Conservation (phyloP, 2,888 invertebrate genomes). For the Stenodera caucasica region DNA sequence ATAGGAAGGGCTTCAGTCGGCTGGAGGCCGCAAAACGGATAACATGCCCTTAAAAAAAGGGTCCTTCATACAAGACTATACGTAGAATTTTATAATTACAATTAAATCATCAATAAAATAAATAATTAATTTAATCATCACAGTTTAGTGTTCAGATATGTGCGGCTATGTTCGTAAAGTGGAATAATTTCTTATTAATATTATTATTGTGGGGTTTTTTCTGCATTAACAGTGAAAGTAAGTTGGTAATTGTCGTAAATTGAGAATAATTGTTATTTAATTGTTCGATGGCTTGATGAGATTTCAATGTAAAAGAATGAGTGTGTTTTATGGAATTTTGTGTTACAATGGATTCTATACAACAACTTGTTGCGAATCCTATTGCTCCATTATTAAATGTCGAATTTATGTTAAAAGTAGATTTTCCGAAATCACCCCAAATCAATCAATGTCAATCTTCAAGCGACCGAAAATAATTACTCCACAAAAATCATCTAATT, state of each 20-base stretch:
- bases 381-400: neutral
- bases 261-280: neutral
- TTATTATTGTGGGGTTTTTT: neutral
- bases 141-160: constrained; percentile 1
- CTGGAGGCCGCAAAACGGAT: constrained; percentile 20
- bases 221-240: constrained; percentile 9
- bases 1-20: constrained; percentile 13
- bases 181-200: constrained; percentile 1
- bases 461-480: neutral
- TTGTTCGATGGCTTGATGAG: neutral
- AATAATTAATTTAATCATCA: neutral
- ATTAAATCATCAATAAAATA: neutral
- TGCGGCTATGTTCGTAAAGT: constrained; percentile 8
- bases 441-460: neutral
- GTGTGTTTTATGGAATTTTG: neutral
- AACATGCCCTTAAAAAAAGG: constrained; percentile 18
- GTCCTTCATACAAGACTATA: constrained; percentile 14
- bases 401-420: neutral
- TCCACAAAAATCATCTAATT: too few species aligned
- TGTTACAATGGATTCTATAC: neutral
- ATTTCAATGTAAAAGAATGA: too few species aligned
- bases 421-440: neutral
- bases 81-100: constrained; percentile 10
- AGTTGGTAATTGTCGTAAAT: neutral
- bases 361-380: constrained; percentile 15